Evolutionary conservation across 2,113 vertebrate genomes (phyloP).

Genomic region (Danionella cerebrum): DNA sequence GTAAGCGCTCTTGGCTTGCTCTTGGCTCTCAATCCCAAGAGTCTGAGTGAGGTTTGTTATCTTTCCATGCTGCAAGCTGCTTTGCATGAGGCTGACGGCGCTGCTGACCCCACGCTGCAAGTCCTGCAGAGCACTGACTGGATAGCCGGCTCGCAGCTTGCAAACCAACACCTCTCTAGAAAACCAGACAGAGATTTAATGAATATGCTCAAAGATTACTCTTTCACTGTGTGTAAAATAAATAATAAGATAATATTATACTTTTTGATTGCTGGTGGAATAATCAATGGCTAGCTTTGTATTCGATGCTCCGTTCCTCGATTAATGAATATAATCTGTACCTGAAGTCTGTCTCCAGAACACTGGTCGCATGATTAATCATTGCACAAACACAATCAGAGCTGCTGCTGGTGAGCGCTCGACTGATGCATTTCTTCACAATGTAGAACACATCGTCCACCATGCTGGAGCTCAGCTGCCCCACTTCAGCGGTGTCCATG

Average conservation of each 20-base stretch:
- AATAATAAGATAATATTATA: too few relatives aligned
- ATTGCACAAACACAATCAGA: constrained; percentile 97
- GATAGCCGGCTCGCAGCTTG: constrained; percentile 89
- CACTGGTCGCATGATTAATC: constrained; percentile 93
- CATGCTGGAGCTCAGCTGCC: constrained; percentile 96
- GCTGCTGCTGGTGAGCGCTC: constrained; percentile 90
- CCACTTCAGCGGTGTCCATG: constrained; percentile 88
- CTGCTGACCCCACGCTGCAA: constrained; percentile 95
- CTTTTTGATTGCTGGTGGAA: too few relatives aligned
- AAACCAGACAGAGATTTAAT: too few relatives aligned
- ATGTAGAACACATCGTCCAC: constrained; percentile 98
- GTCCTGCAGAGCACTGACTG: constrained; percentile 90
- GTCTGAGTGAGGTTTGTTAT: constrained; percentile 70
- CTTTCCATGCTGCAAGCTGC: constrained; percentile 95
- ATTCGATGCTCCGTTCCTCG: too few relatives aligned
- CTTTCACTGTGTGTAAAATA: too few relatives aligned
- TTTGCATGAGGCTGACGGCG: constrained; percentile 96
- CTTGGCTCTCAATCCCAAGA: constrained; percentile 88
- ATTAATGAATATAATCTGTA: too few relatives aligned
- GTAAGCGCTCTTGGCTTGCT: constrained; percentile 89
- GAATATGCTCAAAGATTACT: too few relatives aligned
- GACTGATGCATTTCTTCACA: constrained; percentile 95
- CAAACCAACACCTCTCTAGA: constrained; percentile 84
- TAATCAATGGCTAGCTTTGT: too few relatives aligned
- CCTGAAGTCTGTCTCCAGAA: constrained; percentile 95